Evolutionary conservation across 2,113 vertebrate species (phyloP), one percentile per base, ranked within the genome.

Genomic region (Barnardius zonarius): DNA sequence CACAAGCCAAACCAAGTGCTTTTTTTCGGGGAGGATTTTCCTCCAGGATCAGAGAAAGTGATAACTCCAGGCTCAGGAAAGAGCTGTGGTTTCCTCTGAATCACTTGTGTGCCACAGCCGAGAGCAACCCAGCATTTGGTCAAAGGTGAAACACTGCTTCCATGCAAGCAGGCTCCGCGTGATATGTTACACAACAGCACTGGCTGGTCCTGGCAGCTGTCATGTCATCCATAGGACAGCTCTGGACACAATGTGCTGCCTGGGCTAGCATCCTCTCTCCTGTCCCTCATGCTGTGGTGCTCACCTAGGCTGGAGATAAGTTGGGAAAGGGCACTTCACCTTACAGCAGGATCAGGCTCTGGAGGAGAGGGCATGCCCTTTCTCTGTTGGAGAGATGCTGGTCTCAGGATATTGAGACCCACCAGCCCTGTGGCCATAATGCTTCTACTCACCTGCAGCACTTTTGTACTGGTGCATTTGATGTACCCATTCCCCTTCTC

Each of bases 111-210:
- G 59, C 54, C 43, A 24, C 28, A 43, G 46, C 72, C 17, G 35
- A 64, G 43, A 82, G 62, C 70, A 46, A 8, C 10, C 35, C 82
- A 57, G 70, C 14, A 0, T 37, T 28, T 16, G 63, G 78, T 78
- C 52, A 2, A 7, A 77, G 78, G 75, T 49, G 79, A 31, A 83
- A 75, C 11, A 0, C 46, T 16, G 14, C 78, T 91, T 62, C 49
- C 75, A 73, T 0, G 7, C 0, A 0, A 74, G 46, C 68, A 13
- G 55, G 2, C 72, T 77, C 63, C 23, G 1, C 0, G 1, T 79
- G 91, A 95, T 18, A 4, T 0, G 1, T 92, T 85, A 92, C 82
- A 67, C 73, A 90, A 59, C 41, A 74, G 59, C 52, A 13, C 64
- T 33, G 89, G 33, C 80, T 75, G 85, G 30, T 43, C 90, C 92